Evolutionary conservation across 2,888 invertebrate genomes (phyloP), one percentile per base, ranked within the genome.

Genomic region (Mongoloraphidia duomilia): DNA sequence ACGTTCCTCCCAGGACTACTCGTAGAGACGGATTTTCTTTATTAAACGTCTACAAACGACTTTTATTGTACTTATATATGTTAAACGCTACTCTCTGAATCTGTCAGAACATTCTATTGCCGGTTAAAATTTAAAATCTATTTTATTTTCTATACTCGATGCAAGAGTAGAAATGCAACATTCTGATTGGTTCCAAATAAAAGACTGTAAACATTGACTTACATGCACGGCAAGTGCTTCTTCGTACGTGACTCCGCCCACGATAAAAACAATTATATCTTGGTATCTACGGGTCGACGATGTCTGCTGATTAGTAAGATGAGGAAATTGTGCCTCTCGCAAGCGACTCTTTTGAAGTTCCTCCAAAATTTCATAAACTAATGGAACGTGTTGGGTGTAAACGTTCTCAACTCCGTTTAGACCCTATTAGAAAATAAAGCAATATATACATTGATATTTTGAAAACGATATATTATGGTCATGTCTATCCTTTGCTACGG

Each of bases 361-460:
- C 59, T 96, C 96, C 1, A 98, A 65, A 0, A 88, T 84, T 63
- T 92, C 90, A 58, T 84, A 82, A 8, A 99, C 68, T 26, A 93
- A 72, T 0, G 98, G 96, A n/a, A 84, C 84, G 68, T 99, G 98
- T 63, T 98, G 98, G 0, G 98, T 97, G 70, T 95, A 99, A 53
- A 99, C 91, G 69, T 99, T 99, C 65, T 99, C 98, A 0, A 98
- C 96, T 1, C 96, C 98, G 69, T 86, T 89, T 14, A 93, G 71
- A 13, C 89, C 90, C 75, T 80, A 61, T 12, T 58, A 54, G 47
- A 42, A 52, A 26, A 26, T 26, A 26, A 5, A 26, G 26, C 26
- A 26, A 6, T 6, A 26, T 6, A 26, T 26, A 26, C n/a, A n/a
- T n/a, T n/a, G n/a, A n/a, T n/a, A n/a, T n/a, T n/a, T n/a, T n/a